These are phyloP conservation scores for Quadriops clusia DNA, from an alignment of 2,888 invertebrate genomes.

Conservation along the genomic window DNA sequence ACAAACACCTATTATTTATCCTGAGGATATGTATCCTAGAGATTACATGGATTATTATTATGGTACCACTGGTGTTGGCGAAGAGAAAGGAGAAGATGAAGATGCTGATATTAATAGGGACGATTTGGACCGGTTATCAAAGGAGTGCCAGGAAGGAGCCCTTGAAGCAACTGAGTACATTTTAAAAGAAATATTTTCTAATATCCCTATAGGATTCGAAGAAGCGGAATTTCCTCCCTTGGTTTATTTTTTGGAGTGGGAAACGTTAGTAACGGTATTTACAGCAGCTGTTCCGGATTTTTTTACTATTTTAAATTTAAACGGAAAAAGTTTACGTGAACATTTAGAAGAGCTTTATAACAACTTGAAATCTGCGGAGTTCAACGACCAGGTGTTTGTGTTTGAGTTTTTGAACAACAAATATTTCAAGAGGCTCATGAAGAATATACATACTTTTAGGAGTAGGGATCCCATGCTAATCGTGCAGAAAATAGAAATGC, in stretches of 20 bases:
- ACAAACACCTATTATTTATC: too few species aligned
- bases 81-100: constrained; percentile 10
- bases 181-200: constrained; percentile 16
- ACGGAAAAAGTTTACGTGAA: constrained; percentile 26
- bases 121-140: constrained; percentile 3
- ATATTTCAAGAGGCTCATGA: constrained; percentile 21
- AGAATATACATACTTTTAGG: constrained; percentile 22
- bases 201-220: constrained; percentile 17
- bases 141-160: background rate
- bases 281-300: constrained; percentile 28
- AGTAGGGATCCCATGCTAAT: constrained; percentile 23
- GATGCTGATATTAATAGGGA: constrained; percentile 9
- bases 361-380: constrained; percentile 21
- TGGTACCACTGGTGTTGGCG: background rate
- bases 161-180: constrained; percentile 2
- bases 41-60: background rate
- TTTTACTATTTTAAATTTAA: constrained; percentile 21
- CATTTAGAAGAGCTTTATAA: constrained; percentile 25
- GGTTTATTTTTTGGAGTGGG: constrained; percentile 25
- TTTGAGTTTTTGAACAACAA: constrained; percentile 27
- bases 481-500: too few species aligned
- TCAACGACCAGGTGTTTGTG: constrained; percentile 25
- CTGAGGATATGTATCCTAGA: too few species aligned
- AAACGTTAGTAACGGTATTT: constrained; percentile 25
- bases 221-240: constrained; percentile 12